A percentile compares a stretch with the other conserved stretches of the same genome.
Conservation (phyloP, 2,888 invertebrate species). For the Philonicus albiceps region DNA sequence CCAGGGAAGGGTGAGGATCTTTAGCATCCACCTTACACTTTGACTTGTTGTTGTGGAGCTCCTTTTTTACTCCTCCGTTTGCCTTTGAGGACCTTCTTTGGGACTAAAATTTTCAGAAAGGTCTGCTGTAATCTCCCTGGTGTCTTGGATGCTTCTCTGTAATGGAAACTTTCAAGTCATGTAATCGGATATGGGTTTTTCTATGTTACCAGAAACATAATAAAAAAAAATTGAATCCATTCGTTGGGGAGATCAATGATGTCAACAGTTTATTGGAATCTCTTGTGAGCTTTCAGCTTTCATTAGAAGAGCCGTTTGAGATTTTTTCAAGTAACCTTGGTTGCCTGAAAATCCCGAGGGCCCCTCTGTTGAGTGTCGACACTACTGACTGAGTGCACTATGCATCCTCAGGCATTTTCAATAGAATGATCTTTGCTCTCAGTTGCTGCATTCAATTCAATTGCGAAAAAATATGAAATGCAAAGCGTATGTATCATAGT, state of each 20-base stretch:
- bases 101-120: slow-evolving; percentile 39
- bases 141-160: slow-evolving; percentile 41
- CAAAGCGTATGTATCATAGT: neutral
- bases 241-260: slow-evolving; percentile 43
- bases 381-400: neutral
- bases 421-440: neutral
- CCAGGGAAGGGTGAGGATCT: slow-evolving; percentile 35
- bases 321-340: neutral
- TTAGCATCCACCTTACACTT: slow-evolving; percentile 39
- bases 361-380: neutral
- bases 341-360: neutral
- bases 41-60: slow-evolving; percentile 34
- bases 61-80: slow-evolving; percentile 15
- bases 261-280: slow-evolving; percentile 45
- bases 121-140: slow-evolving; percentile 43
- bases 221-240: slow-evolving; percentile 43
- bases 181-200: slow-evolving; percentile 47
- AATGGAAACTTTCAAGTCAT: slow-evolving; percentile 45
- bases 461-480: neutral
- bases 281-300: slow-evolving; percentile 24
- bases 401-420: neutral
- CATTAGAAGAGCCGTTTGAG: neutral
- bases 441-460: neutral
- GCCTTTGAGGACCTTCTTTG: slow-evolving; percentile 27
- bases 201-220: slow-evolving; percentile 29